A percentile compares a stretch with the other conserved stretches of the same genome.
Conservation (phyloP, 2,888 invertebrate genomes). For the Liodrosophila aerea region DNA sequence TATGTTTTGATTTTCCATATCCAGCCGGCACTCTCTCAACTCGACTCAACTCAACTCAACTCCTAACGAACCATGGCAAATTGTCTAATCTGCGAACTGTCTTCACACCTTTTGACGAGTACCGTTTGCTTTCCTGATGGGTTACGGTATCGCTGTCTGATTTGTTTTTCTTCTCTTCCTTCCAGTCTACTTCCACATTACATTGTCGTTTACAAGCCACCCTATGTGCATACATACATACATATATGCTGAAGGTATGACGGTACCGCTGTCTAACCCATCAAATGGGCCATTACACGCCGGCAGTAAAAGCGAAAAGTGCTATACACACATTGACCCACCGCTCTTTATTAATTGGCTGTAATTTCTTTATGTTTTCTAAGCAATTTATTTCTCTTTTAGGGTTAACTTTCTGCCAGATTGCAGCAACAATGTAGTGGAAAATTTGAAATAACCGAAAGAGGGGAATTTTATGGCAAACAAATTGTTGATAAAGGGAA, state of each 20-base stretch:
- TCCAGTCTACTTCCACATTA: slow-evolving; percentile 30
- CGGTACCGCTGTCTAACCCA: slow-evolving; percentile 33
- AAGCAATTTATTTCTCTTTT: slow-evolving; percentile 53
- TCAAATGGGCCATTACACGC: slow-evolving; percentile 47
- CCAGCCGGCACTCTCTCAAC: neutral
- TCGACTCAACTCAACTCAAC: slow-evolving; percentile 23
- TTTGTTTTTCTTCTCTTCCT: no score
- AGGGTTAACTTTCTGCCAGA: slow-evolving; percentile 30
- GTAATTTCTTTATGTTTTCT: slow-evolving; percentile 71
- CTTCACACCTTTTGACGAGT: slow-evolving; percentile 70
- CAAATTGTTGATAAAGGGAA: no score
- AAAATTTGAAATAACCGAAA: slow-evolving; percentile 19
- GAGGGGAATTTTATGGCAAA: neutral
- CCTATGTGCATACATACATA: no score
- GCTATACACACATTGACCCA: slow-evolving; percentile 32
- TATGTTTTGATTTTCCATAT: slow-evolving; percentile 71
- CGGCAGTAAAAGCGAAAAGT: slow-evolving; percentile 24
- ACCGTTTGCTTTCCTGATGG: slow-evolving; percentile 28
- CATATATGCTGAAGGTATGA: no score
- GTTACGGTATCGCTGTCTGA: slow-evolving; percentile 7
- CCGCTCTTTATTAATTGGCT: slow-evolving; percentile 64
- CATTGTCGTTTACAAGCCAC: slow-evolving; percentile 56
- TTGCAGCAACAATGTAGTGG: slow-evolving; percentile 9
- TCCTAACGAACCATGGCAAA: slow-evolving; percentile 71
- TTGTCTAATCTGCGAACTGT: slow-evolving; percentile 67